Evolutionary conservation across 2,797 vertebrate species (phyloP).

Genomic region (Phrynocephalus guinanensis): DNA sequence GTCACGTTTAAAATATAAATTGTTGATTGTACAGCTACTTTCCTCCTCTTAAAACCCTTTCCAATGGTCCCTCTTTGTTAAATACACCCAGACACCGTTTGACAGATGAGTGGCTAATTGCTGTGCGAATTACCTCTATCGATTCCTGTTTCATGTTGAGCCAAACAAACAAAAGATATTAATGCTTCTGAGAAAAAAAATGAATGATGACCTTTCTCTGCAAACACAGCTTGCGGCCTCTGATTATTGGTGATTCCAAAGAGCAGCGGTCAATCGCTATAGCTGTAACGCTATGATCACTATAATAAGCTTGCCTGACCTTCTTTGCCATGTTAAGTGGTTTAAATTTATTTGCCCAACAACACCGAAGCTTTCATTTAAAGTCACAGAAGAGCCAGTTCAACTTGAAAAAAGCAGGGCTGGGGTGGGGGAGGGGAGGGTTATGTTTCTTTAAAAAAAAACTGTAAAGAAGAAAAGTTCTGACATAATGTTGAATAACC

Average conservation of each 20-base stretch:
- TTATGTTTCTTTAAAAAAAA: too few relatives aligned
- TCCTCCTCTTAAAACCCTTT: constrained; percentile 84
- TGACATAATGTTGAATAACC: background rate
- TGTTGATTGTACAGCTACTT: constrained; percentile 83
- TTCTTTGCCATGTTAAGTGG: constrained; percentile 89
- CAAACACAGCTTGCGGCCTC: constrained; percentile 89
- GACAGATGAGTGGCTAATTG: constrained; percentile 92
- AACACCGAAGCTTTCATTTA: constrained; percentile 85
- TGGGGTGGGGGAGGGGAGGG: background rate
- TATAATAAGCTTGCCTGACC: constrained; percentile 88
- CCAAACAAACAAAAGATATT: constrained; percentile 93
- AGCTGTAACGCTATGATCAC: constrained; percentile 88
- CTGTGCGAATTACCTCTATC: constrained; percentile 91
- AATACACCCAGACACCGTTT: constrained; percentile 86
- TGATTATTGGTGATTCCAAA: constrained; percentile 89
- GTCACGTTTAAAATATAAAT: constrained; percentile 87
- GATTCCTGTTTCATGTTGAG: constrained; percentile 91
- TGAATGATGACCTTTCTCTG: constrained; percentile 92
- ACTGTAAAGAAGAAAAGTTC: too few relatives aligned
- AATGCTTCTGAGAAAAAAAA: constrained; percentile 85
- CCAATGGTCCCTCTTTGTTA: constrained; percentile 85
- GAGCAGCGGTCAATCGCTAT: constrained; percentile 87
- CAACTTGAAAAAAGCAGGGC: constrained; percentile 75
- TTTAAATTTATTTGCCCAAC: constrained; percentile 90
- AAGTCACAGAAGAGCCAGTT: constrained; percentile 86